Evolutionary conservation across 1,140 invertebrate species (phyloP), one percentile per base, ranked within the genome.

Genomic region (Lerema accius): DNA sequence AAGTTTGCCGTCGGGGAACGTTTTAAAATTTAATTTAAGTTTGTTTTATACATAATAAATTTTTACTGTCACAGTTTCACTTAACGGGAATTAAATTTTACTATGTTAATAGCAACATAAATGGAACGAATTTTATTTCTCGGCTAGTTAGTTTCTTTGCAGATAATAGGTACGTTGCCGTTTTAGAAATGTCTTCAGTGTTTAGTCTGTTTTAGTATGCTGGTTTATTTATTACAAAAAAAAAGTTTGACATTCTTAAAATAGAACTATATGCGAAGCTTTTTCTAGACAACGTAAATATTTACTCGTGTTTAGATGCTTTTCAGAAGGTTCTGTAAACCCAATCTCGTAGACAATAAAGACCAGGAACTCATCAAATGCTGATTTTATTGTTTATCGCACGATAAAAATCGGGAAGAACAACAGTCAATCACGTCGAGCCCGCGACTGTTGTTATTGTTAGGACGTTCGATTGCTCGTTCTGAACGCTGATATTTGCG

Each of bases 371-470:
- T 32, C 28, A 32, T 32, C 28, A 32, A 32, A 7, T 32, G 4
- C 3, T 4, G 49, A 51, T 51, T 14, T 10, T 19, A 51, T 39
- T 16, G 48, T 37, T 32, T 50, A 37, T 37, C 32, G 48, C 28
- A 9, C 48, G 15, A 37, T 50, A 37, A 17, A 51, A 39, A 51
- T 17, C 4, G n/a, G 49, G 6, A 53, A 53, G 49, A 53, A 53
- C 49, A 53, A 53, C 35, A 53, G 49, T 53, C 49, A 14, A 40
- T 53, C 35, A 19, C 35, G 10, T n/a, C 16, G 35, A 4, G 10
- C 9, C 26, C 11, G 49, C 49, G 35, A 17, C 49, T 53, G 13
- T 39, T 53, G 49, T 53, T 53, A 53, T 53, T 53, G 49, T 53
- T 53, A 39, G 15, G 15, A 6, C 17, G 35, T 39, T 53, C 49